Conservation (phyloP, 1,140 invertebrate species). For the Globodera rostochiensis region DNA sequence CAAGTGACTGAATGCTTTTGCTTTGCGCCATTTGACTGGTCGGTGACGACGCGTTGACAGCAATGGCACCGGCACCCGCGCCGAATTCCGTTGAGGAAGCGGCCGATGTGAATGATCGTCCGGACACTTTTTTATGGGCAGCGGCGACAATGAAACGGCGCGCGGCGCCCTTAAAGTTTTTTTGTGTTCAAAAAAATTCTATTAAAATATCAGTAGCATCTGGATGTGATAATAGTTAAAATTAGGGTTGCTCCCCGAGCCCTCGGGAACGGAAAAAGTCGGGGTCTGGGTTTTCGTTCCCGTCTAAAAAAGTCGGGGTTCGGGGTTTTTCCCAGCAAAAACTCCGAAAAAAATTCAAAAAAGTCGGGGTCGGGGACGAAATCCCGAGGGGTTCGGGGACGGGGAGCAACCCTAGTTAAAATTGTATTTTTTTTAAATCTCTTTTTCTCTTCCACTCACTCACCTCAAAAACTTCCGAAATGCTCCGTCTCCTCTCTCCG, state of each 20-base stretch:
- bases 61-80: not conserved
- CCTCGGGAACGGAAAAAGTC: too few species aligned
- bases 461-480: slow-evolving; percentile 43
- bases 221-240: too few species aligned
- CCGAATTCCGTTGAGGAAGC: not conserved
- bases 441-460: slow-evolving; percentile 1
- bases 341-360: too few species aligned
- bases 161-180: slow-evolving; percentile 2
- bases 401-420: too few species aligned
- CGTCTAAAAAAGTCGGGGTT: too few species aligned
- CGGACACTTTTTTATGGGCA: not conserved
- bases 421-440: not conserved
- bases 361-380: too few species aligned
- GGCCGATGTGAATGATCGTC: not conserved
- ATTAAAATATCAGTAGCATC: too few species aligned
- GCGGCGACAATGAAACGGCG: not conserved
- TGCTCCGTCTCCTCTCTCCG: slow-evolving; percentile 30
- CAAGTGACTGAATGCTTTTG: slow-evolving; percentile 12
- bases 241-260: too few species aligned
- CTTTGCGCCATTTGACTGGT: not conserved
- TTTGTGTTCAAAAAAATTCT: too few species aligned
- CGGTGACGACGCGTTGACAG: slow-evolving; percentile 8
- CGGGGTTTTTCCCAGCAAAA: too few species aligned
- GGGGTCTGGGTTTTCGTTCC: too few species aligned
- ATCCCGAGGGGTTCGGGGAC: too few species aligned